Conservation (phyloP, 37 sponge, comb jelly and placozoan species). For the Petrosia ficiformis region DNA sequence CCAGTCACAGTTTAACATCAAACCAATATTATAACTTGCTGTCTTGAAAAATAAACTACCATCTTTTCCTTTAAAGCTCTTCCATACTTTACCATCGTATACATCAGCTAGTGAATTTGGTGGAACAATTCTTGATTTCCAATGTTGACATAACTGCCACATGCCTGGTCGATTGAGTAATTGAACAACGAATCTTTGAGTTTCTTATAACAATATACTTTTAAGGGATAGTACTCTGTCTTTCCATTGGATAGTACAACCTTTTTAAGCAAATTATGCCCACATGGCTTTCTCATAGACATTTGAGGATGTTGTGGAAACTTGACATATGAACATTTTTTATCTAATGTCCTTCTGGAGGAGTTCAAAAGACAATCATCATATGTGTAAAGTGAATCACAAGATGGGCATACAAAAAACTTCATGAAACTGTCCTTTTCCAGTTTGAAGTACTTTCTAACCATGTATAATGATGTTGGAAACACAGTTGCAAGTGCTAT, state of each 20-base stretch:
- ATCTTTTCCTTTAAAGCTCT: slow-evolving; percentile 38
- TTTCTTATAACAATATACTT: slow-evolving; percentile 42
- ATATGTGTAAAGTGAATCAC: not conserved
- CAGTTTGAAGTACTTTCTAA: not conserved
- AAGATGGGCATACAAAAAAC: not conserved
- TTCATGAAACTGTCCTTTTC: not conserved
- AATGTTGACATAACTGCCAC: slow-evolving; percentile 29
- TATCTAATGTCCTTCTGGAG: not conserved
- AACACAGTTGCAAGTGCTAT: not conserved
- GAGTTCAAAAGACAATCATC: not conserved
- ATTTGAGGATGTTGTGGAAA: slow-evolving; percentile 29
- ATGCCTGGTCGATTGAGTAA: slow-evolving; percentile 27
- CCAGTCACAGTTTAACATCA: slow-evolving; percentile 44
- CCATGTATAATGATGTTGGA: not conserved
- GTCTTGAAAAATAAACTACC: not conserved
- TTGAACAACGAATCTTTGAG: slow-evolving; percentile 13
- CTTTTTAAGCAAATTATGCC: slow-evolving; percentile 15
- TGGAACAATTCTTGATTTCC: slow-evolving; percentile 7
- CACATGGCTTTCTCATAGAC: slow-evolving; percentile 2
- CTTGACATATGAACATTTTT: not conserved
- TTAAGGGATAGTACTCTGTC: slow-evolving; percentile 24
- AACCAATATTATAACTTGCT: not conserved
- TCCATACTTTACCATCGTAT: slow-evolving; percentile 67
- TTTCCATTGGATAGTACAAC: slow-evolving; percentile 13
- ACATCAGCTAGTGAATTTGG: slow-evolving; percentile 27